Evolutionary conservation across 2,113 vertebrate species (phyloP), one percentile per base, ranked within the genome.

Genomic region (Pomatorhinus ruficollis): DNA sequence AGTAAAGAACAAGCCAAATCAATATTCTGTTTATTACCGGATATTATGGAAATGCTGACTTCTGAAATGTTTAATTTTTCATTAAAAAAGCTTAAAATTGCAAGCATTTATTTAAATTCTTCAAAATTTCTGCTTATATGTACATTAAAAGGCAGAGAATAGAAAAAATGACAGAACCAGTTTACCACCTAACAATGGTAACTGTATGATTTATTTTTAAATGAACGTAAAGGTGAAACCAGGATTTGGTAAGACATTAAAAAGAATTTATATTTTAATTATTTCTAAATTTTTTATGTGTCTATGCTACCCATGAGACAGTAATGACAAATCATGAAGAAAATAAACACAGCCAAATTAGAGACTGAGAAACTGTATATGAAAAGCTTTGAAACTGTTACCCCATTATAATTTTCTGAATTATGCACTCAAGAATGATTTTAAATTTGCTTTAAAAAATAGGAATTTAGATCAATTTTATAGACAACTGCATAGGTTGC

Each of bases 41-140:
- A 22, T n/a, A 30, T 61, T 60, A 30, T 3, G 3, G 47, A 49
- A 75, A 84, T 71, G n/a, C 56, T 59, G 35, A 56, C n/a, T 89
- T 68, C 28, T 80, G 82, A 94, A 97, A 82, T 74, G 24, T 86
- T 89, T 84, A 60, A 40, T 75, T 90, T 90, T 84, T 72, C 11
- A 9, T 80, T 85, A 39, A 78, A 70, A 42, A 78, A 77, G 12
- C 22, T 60, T 57, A 45, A 10, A 57, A 27, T 70, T 60, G 8
- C 49, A 89, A 89, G 35, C 40, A 66, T 91, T 87, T 40, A 50
- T 80, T 95, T 83, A 81, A 82, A 45, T 83, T 87, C 60, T 87
- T 83, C 17, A 49, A 15, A 74, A 47, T 60, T 80, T 93, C 63
- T 92, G 52, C 72, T 91, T 95, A 87, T 64, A 83, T 87, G 54